Conservation (phyloP, 2,113 vertebrate genomes). For the Dromas ardeola region DNA sequence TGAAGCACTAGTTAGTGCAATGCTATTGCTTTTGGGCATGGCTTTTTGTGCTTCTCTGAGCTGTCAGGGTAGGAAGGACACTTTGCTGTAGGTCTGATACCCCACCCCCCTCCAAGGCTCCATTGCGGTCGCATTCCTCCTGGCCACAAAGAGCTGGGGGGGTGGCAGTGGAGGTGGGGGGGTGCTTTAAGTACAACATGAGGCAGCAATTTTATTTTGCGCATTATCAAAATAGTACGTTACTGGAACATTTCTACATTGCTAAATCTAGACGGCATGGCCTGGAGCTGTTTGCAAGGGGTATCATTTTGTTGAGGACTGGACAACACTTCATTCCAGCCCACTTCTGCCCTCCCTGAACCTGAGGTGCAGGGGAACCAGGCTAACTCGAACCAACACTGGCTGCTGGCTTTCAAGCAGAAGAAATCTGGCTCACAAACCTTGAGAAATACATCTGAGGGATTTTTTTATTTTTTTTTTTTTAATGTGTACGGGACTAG, state of each 20-base stretch:
- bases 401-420: not conserved
- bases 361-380: not conserved
- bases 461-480: not conserved
- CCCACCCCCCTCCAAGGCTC: not conserved
- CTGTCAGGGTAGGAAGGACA: not conserved
- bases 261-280: not conserved
- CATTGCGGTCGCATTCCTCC: not conserved
- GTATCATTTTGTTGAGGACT: not conserved
- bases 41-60: not conserved
- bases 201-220: not conserved
- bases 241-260: not conserved
- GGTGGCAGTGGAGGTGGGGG: not conserved
- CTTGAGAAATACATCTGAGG: conserved; percentile 11
- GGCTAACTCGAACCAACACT: not conserved
- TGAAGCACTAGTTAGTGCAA: not conserved
- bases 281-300: not conserved
- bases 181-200: not conserved
- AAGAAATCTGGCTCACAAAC: not conserved
- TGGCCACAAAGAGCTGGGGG: not conserved
- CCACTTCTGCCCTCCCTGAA: not conserved
- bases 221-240: not conserved
- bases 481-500: not conserved
- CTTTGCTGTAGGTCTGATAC: conserved; percentile 37
- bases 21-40: not conserved
- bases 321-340: not conserved